Conservation (phyloP, 2,797 vertebrate species). For the Sparus aurata region DNA sequence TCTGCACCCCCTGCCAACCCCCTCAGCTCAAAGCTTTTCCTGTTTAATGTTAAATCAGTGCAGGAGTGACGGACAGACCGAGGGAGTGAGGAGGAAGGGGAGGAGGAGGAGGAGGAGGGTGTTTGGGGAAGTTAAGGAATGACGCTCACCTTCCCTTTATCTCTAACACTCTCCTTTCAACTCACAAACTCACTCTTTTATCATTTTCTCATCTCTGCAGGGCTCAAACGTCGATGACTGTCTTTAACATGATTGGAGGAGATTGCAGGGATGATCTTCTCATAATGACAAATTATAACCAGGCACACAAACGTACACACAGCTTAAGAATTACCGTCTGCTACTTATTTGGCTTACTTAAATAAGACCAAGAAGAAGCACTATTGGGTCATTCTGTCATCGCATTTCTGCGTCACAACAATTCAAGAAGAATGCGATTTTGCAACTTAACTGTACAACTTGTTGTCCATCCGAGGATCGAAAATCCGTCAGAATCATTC, state of each 20-base stretch:
- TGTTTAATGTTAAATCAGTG: slow-evolving; percentile 92
- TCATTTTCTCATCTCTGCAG: neutral
- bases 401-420: no score
- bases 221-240: neutral
- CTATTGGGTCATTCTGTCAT: no score
- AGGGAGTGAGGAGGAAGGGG: neutral
- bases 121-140: slow-evolving; percentile 41
- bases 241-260: neutral
- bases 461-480: no score
- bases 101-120: slow-evolving; percentile 3
- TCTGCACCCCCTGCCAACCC: slow-evolving; percentile 25
- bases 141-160: slow-evolving; percentile 75
- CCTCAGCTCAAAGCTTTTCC: slow-evolving; percentile 88
- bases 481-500: no score
- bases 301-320: neutral
- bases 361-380: no score
- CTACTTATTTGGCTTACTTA: neutral
- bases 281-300: neutral
- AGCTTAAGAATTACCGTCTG: no score
- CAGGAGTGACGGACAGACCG: slow-evolving; percentile 26
- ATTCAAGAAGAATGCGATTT: no score
- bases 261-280: neutral
- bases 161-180: slow-evolving; percentile 15
- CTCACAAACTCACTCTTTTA: neutral
- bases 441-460: no score